Base-by-base conservation (phyloP, 1,140 invertebrate genomes). In the Drosophila kepulauana region DNA sequence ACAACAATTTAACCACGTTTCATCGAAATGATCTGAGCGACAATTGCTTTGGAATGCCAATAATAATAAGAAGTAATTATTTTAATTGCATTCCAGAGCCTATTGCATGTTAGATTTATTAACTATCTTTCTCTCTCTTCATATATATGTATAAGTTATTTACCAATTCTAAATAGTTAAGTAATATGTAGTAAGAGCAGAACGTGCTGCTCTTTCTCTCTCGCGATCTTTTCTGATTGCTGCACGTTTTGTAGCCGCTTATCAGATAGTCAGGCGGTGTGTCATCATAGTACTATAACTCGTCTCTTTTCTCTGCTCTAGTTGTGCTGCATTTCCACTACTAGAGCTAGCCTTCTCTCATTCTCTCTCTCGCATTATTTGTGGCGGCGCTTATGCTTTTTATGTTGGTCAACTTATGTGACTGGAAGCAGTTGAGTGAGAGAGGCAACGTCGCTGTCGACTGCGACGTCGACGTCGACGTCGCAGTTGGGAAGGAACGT, bases 331-430 rank as follows among this genome's bases (percentile, higher is more conserved):
- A 51, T 69, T 70, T 57, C 35, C 54, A 41, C 54, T 20, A 10
- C 35, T n/a, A 33, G 13, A 16, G 15, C 3, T 38, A 20, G 10
- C 7, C 15, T 5, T 30, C 51, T 56, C 49, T 67, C 63, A n/a
- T 25, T 54, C 69, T 46, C 41, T 67, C 38, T 52, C 69, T 52
- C 30, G 46, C 41, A 1, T 35, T 38, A 25, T 25, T 20, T 11
- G 52, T 20, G 35, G 35, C 33, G 52, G 52, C 56, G 10, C 70
- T 68, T 66, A 71, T 70, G 58, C 68, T 63, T 59, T 20, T 59
- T 64, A 77, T 73, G 77, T 77, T 79, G 74, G 77, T 76, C 68
- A 77, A 77, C 45, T 66, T 68, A 67, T 76, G 69, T 54, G 67
- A 28, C 68, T 72, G 73, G 46, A 73, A 73, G 10, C 11, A 35